A percentile compares a stretch with the other conserved stretches of the same genome.
These are phyloP conservation scores for Triplophysa bombifrons DNA, from an alignment of 2,797 vertebrate species.

Conservation along the genomic window DNA sequence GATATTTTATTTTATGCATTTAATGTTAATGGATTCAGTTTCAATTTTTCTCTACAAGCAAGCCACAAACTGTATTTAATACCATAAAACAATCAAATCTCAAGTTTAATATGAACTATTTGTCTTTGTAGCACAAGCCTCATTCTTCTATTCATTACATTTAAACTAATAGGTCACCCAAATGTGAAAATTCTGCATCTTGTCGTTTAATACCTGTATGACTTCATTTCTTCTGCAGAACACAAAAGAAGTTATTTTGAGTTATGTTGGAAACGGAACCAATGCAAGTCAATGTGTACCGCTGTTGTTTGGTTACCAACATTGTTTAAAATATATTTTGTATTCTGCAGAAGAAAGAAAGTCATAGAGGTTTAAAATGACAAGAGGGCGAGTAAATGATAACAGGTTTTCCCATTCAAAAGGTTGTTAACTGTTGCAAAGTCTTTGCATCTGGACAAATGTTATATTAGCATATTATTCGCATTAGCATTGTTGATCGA, in stretches of 20 bases:
- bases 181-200: too few relatives aligned
- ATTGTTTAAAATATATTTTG: too few relatives aligned
- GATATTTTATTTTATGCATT: background rate
- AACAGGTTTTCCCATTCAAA: background rate
- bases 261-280: too few relatives aligned
- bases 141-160: background rate
- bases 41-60: background rate
- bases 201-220: too few relatives aligned
- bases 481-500: background rate
- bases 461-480: background rate
- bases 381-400: too few relatives aligned
- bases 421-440: background rate
- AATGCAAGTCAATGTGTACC: too few relatives aligned
- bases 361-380: too few relatives aligned
- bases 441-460: slow-evolving; percentile 1
- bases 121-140: background rate
- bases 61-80: background rate
- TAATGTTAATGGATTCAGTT: background rate
- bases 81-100: background rate
- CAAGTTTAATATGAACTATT: background rate
- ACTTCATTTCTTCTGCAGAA: too few relatives aligned
- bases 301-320: too few relatives aligned
- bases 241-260: too few relatives aligned
- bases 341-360: too few relatives aligned
- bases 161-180: too few relatives aligned